Evolutionary conservation across 2,113 vertebrate genomes (phyloP), one percentile per base, ranked within the genome.

Genomic region (Erythrolamprus reginae): DNA sequence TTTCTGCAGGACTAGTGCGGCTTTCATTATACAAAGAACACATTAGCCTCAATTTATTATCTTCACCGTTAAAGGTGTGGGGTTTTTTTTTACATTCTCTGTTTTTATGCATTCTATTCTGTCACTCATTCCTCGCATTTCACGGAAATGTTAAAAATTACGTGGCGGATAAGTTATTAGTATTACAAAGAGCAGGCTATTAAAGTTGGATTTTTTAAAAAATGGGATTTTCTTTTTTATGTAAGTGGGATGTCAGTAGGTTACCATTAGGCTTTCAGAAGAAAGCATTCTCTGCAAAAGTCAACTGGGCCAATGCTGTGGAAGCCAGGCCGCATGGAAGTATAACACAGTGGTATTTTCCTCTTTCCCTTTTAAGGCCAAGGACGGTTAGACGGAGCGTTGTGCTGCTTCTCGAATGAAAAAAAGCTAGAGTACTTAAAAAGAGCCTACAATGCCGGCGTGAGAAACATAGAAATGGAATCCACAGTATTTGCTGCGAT

Each of bases 401-500:
- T 98, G 52, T 98, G 98, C 92, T 98, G 98, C 28, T 98, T 98
- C 95, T 98, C 98, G 84, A 97, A 93, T 5, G 98, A 97, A 93
- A 98, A 98, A 33, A 98, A 98, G 88, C 89, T 98, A 58, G 97
- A 98, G 82, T 99, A 98, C 92, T 96, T 99, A 92, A 97, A 94
- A 86, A 98, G 97, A 93, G 98, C 98, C 1, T 96, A 98, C 0
- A 95, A 96, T 0, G 96, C 98, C 0, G 96, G 98, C 0, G 95
- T 98, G 90, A 97, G 97, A 95, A 99, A 98, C 90, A 98, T 97
- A 0, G 98, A 99, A 94, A 99, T 98, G 98, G 99, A 98, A 94
- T 98, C 98, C 47, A 97, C 97, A 0, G 98, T 97, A 0, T 98
- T 98, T 0, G 98, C 98, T 2, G 98, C 98, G 23, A 98, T 98